Percentiles rank a stretch among this genome's conserved stretches.
These are phyloP conservation scores for Distichodus sexfasciatus DNA, from an alignment of 2,797 vertebrate species.

Conservation along the genomic window DNA sequence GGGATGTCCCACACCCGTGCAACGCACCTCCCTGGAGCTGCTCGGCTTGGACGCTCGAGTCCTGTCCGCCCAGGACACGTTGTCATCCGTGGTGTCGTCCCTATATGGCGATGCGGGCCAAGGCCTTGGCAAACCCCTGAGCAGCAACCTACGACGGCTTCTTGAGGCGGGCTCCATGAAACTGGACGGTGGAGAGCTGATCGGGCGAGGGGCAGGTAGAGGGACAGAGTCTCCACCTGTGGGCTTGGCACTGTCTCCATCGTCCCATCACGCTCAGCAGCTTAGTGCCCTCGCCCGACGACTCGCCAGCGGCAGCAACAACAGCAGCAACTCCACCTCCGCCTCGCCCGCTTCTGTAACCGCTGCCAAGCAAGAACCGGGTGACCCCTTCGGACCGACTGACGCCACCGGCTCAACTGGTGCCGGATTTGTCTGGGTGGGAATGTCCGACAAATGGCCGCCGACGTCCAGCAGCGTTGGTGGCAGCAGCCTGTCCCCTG, in stretches of 20 bases:
- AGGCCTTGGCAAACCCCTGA: slow-evolving; percentile 88
- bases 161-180: slow-evolving; percentile 94
- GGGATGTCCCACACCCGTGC: slow-evolving; percentile 88
- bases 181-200: slow-evolving; percentile 78
- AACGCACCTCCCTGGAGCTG: slow-evolving; percentile 84
- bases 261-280: slow-evolving; percentile 95
- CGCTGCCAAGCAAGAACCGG: slow-evolving; percentile 88
- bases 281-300: slow-evolving; percentile 96
- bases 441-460: slow-evolving; percentile 92
- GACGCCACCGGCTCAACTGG: slow-evolving; percentile 73
- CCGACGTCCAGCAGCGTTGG: slow-evolving; percentile 82
- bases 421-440: slow-evolving; percentile 87
- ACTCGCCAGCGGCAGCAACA: slow-evolving; percentile 80
- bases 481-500: slow-evolving; percentile 90
- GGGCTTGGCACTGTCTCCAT: slow-evolving; percentile 83
- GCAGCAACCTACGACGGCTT: slow-evolving; percentile 92
- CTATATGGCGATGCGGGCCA: slow-evolving; percentile 85
- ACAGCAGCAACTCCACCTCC: slow-evolving; percentile 67
- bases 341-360: slow-evolving; percentile 73
- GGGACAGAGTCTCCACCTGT: slow-evolving; percentile 80
- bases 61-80: slow-evolving; percentile 84
- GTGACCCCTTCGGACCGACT: slow-evolving; percentile 83
- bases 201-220: slow-evolving; percentile 67
- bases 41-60: slow-evolving; percentile 80
- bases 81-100: slow-evolving; percentile 88